Base-by-base conservation (phyloP, 2,797 vertebrate species). In the Chromis chromis region DNA sequence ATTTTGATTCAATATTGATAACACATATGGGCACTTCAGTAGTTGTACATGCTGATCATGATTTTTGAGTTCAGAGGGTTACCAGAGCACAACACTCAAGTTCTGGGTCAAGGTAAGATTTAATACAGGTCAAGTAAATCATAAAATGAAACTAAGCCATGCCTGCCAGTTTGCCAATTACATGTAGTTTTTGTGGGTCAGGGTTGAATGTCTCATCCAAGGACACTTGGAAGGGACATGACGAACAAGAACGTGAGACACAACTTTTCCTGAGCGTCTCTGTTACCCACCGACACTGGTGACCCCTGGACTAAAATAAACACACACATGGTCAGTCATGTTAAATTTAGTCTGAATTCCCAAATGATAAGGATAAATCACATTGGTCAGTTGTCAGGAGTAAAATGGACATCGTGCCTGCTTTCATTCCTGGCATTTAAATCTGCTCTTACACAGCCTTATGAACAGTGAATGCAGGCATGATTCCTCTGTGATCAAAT, bases 151-250 rank as follows among this genome's bases (percentile, higher is more conserved):
- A 14, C 7, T 46, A 36, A 36, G 2, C 9, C 11, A 12, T 36
- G 10, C 9, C 33, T 36, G 33, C 10, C 33, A 36, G 9, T 36
- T 11, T 36, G 33, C 33, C 11, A 10, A 12, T 36, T 46, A 17
- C 7, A 19, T 46, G 17, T 46, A 13, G 5, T n/a, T 46, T n/a
- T n/a, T n/a, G 44, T 46, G 44, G 7, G 17, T n/a, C 4, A 46
- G 8, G 46, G n/a, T 21, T 49, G 9, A 49, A 24, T 48, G 16
- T 65, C 24, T 53, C 36, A 12, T 12, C 52, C n/a, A 68, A 71
- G 27, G 33, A 28, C 54, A 44, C 25, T 48, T 6, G 25, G n/a
- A 22, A 9, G 59, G 46, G 28, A 67, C 28, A 24, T 16, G 31
- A 6, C 19, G 17, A 10, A 25, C 25, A 10, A 8, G 33, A 62